phyloP scores from a whole-genome alignment of 2,113 vertebrate genomes.

The Sus scrofa region DNA sequence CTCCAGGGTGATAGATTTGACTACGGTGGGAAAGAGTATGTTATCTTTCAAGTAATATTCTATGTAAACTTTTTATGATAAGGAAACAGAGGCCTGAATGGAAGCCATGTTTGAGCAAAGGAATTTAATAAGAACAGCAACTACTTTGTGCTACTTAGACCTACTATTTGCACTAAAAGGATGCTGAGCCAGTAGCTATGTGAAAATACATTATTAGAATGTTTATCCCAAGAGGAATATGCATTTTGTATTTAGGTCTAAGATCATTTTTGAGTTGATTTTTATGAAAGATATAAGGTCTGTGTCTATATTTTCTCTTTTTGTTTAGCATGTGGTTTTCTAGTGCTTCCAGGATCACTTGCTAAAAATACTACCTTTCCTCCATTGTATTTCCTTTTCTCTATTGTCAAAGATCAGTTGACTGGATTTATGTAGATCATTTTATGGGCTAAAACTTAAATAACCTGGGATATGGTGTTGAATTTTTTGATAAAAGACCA shows the following conservation, averaged over 20 bases:
- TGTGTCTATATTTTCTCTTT: not conserved
- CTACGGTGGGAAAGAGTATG: not conserved
- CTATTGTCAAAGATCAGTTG: not conserved
- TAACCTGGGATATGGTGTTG: not conserved
- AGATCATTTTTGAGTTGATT: not conserved
- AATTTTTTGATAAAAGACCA: not conserved
- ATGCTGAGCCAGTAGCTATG: not conserved
- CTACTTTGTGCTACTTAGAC: not conserved
- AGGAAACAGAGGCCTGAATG: not conserved
- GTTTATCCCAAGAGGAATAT: not conserved
- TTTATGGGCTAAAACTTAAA: not conserved
- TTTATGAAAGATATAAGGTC: not conserved
- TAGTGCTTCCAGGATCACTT: not conserved
- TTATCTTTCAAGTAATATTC: not conserved
- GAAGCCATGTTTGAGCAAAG: not conserved
- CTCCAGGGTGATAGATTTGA: not conserved
- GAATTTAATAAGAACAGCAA: not conserved
- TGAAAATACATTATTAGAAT: not conserved
- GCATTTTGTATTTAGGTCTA: not conserved
- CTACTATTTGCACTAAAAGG: not conserved
- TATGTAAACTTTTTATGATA: not conserved
- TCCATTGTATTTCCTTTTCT: not conserved
- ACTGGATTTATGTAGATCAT: not conserved
- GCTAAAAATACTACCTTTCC: not conserved
- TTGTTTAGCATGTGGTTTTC: not conserved